These are phyloP conservation scores for Stegastes partitus DNA, from an alignment of 2,113 vertebrate species.

Conservation along the genomic window DNA sequence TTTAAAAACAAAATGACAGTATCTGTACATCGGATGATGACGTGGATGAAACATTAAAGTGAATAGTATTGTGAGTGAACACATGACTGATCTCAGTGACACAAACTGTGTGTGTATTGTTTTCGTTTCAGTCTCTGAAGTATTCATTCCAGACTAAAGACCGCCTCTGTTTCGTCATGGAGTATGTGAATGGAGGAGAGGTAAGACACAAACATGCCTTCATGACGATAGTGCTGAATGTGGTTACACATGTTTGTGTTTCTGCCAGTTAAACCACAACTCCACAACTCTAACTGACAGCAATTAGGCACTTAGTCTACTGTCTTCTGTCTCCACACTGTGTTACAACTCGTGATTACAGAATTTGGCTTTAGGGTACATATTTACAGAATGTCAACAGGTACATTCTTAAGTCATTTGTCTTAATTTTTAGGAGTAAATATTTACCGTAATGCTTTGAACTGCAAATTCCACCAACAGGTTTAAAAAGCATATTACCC, in stretches of 20 bases:
- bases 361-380: background rate
- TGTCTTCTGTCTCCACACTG: background rate
- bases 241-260: constrained; percentile 36
- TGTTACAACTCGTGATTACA: background rate
- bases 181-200: constrained; percentile 99
- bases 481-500: too few relatives aligned
- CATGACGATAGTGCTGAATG: constrained; percentile 8
- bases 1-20: background rate
- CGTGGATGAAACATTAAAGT: too few relatives aligned
- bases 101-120: constrained; percentile 33
- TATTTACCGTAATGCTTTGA: background rate
- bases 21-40: background rate
- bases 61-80: background rate
- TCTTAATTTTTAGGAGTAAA: background rate
- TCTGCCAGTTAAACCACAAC: constrained; percentile 64
- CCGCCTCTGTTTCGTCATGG: constrained; percentile 99
- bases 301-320: constrained; percentile 2
- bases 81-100: background rate
- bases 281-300: constrained; percentile 62
- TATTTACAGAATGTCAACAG: background rate
- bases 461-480: too few relatives aligned
- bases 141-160: constrained; percentile 99
- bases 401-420: background rate
- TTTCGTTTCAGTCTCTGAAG: constrained; percentile 92
- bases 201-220: constrained; percentile 79